Percentiles rank a stretch among this genome's conserved stretches.
phyloP scores from a whole-genome alignment of 2,113 vertebrate genomes.

The Lathamus discolor region DNA sequence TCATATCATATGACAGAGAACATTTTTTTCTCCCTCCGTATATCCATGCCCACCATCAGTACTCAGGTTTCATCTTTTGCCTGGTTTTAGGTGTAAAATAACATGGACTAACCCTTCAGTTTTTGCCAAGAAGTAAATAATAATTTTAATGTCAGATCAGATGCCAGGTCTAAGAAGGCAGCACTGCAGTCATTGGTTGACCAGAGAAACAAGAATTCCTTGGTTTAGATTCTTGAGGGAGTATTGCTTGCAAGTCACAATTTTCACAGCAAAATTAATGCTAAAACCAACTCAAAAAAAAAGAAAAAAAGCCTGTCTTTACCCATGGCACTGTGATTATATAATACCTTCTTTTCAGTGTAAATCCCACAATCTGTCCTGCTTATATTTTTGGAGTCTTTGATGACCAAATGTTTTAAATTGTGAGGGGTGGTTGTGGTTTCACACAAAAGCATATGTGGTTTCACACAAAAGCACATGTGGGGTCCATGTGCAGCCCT shows the following conservation, averaged over 20 bases:
- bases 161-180: neutral
- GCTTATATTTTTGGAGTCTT: constrained; percentile 30
- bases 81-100: neutral
- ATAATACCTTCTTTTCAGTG: neutral
- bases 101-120: neutral
- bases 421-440: neutral
- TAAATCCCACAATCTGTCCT: neutral
- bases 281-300: neutral
- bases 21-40: neutral
- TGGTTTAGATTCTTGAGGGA: neutral
- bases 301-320: neutral
- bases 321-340: neutral
- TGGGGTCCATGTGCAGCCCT: neutral
- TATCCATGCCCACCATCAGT: neutral
- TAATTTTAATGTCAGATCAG: constrained; percentile 3
- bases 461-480: neutral
- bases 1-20: neutral
- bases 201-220: neutral
- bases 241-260: neutral
- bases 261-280: neutral
- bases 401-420: constrained; percentile 18
- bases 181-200: neutral
- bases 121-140: constrained; percentile 22
- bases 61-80: neutral
- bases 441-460: neutral